Percentiles rank a stretch among this genome's conserved stretches.
These are phyloP conservation scores for Cephalopterus ornatus DNA, from an alignment of 2,113 vertebrate genomes.

Conservation along the genomic window DNA sequence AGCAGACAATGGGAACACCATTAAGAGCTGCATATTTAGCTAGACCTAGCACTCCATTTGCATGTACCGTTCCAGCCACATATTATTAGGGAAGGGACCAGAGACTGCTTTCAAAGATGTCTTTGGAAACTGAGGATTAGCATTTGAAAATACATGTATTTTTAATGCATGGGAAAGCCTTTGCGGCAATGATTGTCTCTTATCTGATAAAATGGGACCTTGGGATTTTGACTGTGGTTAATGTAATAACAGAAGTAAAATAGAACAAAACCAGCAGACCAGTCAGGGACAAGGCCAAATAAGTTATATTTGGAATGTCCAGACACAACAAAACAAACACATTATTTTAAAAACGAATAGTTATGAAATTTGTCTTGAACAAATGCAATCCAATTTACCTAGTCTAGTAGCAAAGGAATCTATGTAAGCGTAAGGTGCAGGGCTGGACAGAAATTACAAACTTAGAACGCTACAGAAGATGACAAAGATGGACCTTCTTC, in stretches of 20 bases:
- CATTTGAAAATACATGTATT: not conserved
- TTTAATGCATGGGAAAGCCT: not conserved
- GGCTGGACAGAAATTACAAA: not conserved
- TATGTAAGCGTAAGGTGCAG: not conserved
- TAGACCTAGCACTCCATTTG: not conserved
- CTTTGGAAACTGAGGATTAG: not conserved
- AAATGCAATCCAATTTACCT: not conserved
- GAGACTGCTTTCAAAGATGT: not conserved
- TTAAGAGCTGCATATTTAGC: not conserved
- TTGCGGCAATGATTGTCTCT: not conserved
- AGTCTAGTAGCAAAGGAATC: not conserved
- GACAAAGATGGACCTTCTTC: not conserved
- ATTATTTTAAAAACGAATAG: not conserved
- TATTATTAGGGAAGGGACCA: not conserved
- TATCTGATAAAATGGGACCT: not conserved
- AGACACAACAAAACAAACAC: not conserved
- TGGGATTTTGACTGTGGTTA: not conserved
- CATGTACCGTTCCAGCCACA: rapidly evolving
- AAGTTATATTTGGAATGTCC: not conserved
- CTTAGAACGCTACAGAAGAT: not conserved
- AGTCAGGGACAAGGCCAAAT: not conserved
- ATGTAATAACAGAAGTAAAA: not conserved
- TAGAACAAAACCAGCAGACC: not conserved
- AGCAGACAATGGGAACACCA: not conserved
- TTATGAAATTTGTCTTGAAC: slow-evolving; percentile 10